These are phyloP conservation scores for Chrysopa pallens DNA, from an alignment of 1,140 invertebrate genomes.

Conservation along the genomic window DNA sequence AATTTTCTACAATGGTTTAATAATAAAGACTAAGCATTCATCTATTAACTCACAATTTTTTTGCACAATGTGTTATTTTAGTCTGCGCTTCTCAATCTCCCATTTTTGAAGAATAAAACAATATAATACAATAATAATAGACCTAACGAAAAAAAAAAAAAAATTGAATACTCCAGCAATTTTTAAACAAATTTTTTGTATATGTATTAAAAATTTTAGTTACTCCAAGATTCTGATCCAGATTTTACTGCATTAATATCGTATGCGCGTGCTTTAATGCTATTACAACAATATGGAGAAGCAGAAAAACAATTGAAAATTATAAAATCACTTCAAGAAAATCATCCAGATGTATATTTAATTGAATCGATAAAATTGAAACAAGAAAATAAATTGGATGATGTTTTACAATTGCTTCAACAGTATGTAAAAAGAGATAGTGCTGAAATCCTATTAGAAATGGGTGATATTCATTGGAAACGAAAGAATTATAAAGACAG, in stretches of 20 bases:
- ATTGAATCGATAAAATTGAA: conserved; percentile 19
- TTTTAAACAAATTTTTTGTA: too few relatives aligned
- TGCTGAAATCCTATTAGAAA: conserved; percentile 36
- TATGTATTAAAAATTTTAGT: background rate
- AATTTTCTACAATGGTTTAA: too few relatives aligned
- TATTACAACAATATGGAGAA: conserved; percentile 13
- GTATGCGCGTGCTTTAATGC: conserved; percentile 13
- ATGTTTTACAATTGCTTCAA: conserved; percentile 31
- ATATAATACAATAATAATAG: too few relatives aligned
- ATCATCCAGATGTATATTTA: conserved; percentile 8
- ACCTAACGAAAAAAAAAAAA: too few relatives aligned
- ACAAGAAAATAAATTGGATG: conserved; percentile 29
- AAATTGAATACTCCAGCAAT: too few relatives aligned
- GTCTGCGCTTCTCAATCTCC: too few relatives aligned
- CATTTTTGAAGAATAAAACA: too few relatives aligned
- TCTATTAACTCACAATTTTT: too few relatives aligned
- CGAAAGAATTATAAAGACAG: conserved; percentile 37
- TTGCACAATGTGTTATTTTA: too few relatives aligned
- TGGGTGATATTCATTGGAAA: conserved; percentile 48
- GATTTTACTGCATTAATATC: conserved; percentile 1
- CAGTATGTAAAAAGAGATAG: conserved; percentile 22
- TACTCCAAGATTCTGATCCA: conserved; percentile 1
- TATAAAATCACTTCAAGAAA: conserved; percentile 14
- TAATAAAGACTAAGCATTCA: too few relatives aligned
- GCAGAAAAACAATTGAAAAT: conserved; percentile 17